Evolutionary conservation across 2,113 vertebrate species (phyloP).

Genomic region (Sinocyclocheilus anophthalmus): DNA sequence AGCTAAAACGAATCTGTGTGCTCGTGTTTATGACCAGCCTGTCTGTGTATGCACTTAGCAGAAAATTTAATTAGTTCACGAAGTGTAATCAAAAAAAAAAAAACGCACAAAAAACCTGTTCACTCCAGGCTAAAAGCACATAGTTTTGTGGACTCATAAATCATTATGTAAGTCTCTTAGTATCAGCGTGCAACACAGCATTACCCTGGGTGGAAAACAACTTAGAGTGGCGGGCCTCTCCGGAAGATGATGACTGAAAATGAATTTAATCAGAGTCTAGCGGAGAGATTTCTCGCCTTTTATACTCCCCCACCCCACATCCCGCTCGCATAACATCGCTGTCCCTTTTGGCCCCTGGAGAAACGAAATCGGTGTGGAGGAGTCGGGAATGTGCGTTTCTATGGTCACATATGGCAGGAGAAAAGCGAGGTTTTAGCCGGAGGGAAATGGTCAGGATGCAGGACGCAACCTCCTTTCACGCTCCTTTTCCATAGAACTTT

Average conservation of each 20-base stretch:
- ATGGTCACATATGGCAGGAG: constrained; percentile 32
- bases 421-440: neutral
- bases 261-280: constrained; percentile 25
- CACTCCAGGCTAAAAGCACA: constrained; percentile 32
- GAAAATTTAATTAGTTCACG: constrained; percentile 25
- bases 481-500: constrained; percentile 6
- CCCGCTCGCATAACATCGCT: neutral
- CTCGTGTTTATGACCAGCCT: neutral
- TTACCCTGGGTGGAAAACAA: constrained; percentile 29
- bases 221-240: neutral
- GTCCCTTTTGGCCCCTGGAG: constrained; percentile 26
- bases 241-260: constrained; percentile 29
- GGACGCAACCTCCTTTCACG: constrained; percentile 24
- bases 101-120: neutral
- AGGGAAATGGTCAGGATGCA: constrained; percentile 29
- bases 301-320: neutral
- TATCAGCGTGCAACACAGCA: neutral
- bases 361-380: constrained; percentile 28
- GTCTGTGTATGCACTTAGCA: constrained; percentile 32
- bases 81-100: constrained; percentile 12
- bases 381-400: constrained; percentile 32
- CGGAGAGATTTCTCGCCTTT: constrained; percentile 16
- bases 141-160: constrained; percentile 31
- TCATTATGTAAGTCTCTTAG: constrained; percentile 32
- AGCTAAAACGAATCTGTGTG: neutral